Base-by-base conservation (phyloP, 2,113 vertebrate genomes). In the Centrocercus urophasianus region DNA sequence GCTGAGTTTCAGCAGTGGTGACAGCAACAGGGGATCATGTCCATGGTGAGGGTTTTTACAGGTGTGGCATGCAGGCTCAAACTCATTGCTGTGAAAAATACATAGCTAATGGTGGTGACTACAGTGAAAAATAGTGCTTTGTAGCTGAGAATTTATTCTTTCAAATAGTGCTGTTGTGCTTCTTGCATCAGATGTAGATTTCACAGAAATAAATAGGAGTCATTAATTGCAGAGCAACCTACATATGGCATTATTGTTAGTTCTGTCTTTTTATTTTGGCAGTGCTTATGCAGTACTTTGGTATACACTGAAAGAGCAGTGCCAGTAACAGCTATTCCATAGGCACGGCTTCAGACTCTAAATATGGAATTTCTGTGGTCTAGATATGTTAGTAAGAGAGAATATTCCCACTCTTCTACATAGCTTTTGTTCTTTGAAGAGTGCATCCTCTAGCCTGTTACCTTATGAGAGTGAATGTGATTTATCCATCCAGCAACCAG, bases 401-500 rank as follows among this genome's bases (percentile, higher is more conserved):
- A 61, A 24, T 8, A 7, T 30, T 87, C 42, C 28, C 67, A 1
- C 50, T 84, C 73, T 18, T 43, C 56, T 48, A 3, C 5, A 2
- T 1, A 32, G 42, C 48, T 90, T 71, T 57, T 28, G 18, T 59
- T 84, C 73, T 78, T 77, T 2, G 2, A 70, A 81, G 74, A 89
- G 75, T 75, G 70, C 0, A 0, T 65, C 65, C 81, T 83, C 38
- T 67, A 20, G 19, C 66, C 79, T 57, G 63, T 72, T 92, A 82
- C 63, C 71, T 66, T 87, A 78, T 47, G 84, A 50, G 38, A 54
- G 63, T 17, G 27, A 59, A 72, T 82, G 87, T 91, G 91, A 96
- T 93, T 89, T 91, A 87, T 82, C 52, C 27, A 54, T 54, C 27
- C 27, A 30, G 66, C 74, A 78, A 79, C 81, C 82, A 87, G 87